Evolutionary conservation across 1,140 invertebrate species (phyloP), one percentile per base, ranked within the genome.

Genomic region (Ceratina japonica): DNA sequence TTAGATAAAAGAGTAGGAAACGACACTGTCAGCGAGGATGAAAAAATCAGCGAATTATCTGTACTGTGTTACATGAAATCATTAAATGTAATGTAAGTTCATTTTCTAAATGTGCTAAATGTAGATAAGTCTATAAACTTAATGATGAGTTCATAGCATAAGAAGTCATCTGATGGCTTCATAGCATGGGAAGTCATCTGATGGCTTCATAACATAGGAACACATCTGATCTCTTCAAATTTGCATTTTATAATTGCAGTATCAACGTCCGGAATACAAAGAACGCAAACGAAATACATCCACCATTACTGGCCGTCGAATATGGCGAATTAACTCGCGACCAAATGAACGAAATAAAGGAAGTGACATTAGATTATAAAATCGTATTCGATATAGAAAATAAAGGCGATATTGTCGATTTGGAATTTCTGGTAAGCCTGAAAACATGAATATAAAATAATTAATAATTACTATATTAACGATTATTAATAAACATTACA

Each of bases 361-460:
- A 91, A 81, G 86, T 95, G 24, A 84, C 92, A 74, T 87, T 95
- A 62, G 88, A 92, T 51, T 95, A 96, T 82, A 90, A 90, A 81
- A 93, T 95, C 2, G 91, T 89, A 37, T 96, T 95, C 90, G 88
- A 90, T 59, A 93, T 95, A 89, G 91, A 91, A 56, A 89, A 92
- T 61, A 92, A 87, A 7, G 10, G 37, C 37, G 37, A 44, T 8
- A 8, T 44, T 0, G 90, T 93, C 49, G 84, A 91, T 49, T 90
- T 93, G 81, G 91, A 93, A 68, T 92, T 94, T 66, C 91, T 94
- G 86, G 94, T 94, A 90, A 87, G 54, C 20, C 76, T 76, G 75
- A 49, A 70, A 54, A 31, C 37, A 2, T 31, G 4, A 31, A 31
- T 4, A 31, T 31, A 52, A n/a, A 31, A 16, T 75, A 78, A 54